Percentiles rank a stretch among this genome's conserved stretches.
Evolutionary conservation across 1,140 invertebrate species (phyloP).

Genomic region (Ganaspis sp.): DNA sequence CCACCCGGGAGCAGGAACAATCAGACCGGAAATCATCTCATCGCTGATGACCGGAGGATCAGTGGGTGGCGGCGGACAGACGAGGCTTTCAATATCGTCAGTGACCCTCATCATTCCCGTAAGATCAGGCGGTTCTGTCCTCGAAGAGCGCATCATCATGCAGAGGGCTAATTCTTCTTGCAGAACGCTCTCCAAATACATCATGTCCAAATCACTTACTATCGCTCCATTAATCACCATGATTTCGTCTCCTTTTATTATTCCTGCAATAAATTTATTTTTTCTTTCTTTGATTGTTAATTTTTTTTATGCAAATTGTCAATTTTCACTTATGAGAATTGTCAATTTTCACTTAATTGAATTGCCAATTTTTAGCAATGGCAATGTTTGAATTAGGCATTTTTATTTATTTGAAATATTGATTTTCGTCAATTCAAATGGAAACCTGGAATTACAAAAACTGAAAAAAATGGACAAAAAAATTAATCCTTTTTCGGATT

Average conservation of each 20-base stretch:
- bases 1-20: conserved; percentile 95
- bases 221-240: conserved; percentile 99
- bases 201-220: conserved; percentile 98
- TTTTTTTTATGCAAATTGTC: no score
- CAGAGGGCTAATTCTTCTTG: conserved; percentile 96
- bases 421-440: no score
- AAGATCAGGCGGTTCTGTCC: conserved; percentile 94
- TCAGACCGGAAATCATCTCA: conserved; percentile 96
- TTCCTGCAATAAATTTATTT: conserved; percentile 79
- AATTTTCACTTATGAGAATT: no score
- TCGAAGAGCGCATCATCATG: conserved; percentile 98
- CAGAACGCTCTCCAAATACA: conserved; percentile 96
- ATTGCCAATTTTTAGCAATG: no score
- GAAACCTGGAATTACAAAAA: no score
- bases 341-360: no score
- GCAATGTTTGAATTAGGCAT: no score
- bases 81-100: conserved; percentile 95
- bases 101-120: conserved; percentile 88
- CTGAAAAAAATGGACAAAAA: no score
- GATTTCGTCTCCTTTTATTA: conserved; percentile 98
- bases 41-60: conserved; percentile 95
- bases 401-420: no score
- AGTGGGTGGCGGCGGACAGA: conserved; percentile 95
- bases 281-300: no score
- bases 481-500: no score